These are phyloP conservation scores for Antechinus flavipes DNA, from an alignment of 2,113 vertebrate species.

Conservation along the genomic window DNA sequence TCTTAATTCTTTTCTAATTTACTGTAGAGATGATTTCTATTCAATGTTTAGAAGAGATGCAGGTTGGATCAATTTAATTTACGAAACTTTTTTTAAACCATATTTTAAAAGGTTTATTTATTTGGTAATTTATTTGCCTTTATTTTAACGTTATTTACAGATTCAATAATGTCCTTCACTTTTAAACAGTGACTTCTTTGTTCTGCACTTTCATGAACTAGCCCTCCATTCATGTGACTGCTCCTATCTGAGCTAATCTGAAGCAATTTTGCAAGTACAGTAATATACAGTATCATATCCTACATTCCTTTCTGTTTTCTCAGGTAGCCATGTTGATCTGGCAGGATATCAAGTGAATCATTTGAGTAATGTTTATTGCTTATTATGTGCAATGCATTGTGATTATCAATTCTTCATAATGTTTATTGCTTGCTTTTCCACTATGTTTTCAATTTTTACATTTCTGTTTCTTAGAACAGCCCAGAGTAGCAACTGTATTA, in stretches of 20 bases:
- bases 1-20: constrained; percentile 37
- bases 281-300: not conserved
- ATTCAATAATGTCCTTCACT: constrained; percentile 12
- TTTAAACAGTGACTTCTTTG: not conserved
- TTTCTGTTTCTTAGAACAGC: not conserved
- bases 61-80: constrained; percentile 41
- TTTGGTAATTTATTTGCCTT: constrained; percentile 15
- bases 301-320: not conserved
- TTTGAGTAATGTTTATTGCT: not conserved
- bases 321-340: not conserved
- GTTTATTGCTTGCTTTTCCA: not conserved
- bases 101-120: not conserved
- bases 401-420: not conserved
- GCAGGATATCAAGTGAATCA: not conserved
- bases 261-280: not conserved
- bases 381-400: not conserved
- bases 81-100: constrained; percentile 9
- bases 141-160: constrained; percentile 47
- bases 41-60: constrained; percentile 19
- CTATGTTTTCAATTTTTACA: not conserved
- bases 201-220: not conserved
- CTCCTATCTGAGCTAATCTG: not conserved
- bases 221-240: not conserved
- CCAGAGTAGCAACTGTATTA: not conserved
- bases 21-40: constrained; percentile 18